These are phyloP conservation scores for Yoshiicerus persimilis DNA, from an alignment of 1,140 invertebrate species.

Conservation along the genomic window DNA sequence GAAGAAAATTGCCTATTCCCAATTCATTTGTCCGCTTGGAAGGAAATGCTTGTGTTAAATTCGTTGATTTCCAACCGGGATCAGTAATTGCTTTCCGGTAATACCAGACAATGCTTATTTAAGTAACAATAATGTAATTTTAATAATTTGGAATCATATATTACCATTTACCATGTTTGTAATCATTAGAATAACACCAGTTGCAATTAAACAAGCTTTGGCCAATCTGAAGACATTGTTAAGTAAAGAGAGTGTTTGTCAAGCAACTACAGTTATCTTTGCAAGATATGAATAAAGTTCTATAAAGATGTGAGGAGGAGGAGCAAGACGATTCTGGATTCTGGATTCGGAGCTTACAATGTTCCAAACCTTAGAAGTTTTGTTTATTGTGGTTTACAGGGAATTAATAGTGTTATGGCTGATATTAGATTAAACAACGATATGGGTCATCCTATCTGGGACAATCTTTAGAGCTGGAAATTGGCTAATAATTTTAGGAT, in stretches of 20 bases:
- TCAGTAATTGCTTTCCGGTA: conserved; percentile 80
- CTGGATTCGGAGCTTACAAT: conserved; percentile 73
- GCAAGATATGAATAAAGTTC: conserved; percentile 76
- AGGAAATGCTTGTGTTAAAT: conserved; percentile 62
- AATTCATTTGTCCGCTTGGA: conserved; percentile 71
- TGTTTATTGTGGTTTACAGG: conserved; percentile 91
- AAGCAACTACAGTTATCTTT: conserved; percentile 69
- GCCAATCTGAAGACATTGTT: conserved; percentile 59
- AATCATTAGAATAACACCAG: conserved; percentile 39
- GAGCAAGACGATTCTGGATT: conserved; percentile 81
- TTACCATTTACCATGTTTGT: too few relatives aligned
- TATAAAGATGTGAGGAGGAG: conserved; percentile 88
- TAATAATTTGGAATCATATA: too few relatives aligned
- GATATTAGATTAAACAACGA: conserved; percentile 83
- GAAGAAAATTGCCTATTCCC: conserved; percentile 69
- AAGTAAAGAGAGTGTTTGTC: conserved; percentile 55
- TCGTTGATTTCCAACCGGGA: conserved; percentile 81
- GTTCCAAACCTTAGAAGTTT: conserved; percentile 82
- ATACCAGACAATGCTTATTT: too few relatives aligned
- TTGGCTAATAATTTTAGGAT: too few relatives aligned
- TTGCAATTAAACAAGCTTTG: conserved; percentile 53
- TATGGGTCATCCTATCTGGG: conserved; percentile 92
- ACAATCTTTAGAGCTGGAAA: conserved; percentile 89
- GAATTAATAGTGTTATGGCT: conserved; percentile 62
- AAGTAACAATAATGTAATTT: too few relatives aligned